Evolutionary conservation across 2,888 invertebrate genomes (phyloP).

Genomic region (Ennomos erosarius): DNA sequence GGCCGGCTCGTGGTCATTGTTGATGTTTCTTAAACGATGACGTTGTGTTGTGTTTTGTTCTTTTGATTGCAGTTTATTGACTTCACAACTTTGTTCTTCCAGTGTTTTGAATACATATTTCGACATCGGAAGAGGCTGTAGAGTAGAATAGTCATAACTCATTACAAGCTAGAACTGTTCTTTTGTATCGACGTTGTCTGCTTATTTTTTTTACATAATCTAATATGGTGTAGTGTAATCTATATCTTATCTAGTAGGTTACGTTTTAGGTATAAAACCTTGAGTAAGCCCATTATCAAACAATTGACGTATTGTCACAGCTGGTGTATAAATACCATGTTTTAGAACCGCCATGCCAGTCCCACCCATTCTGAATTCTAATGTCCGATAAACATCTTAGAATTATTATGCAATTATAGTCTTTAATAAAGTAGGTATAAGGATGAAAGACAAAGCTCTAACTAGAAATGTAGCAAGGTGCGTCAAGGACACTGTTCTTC

Average conservation of each 20-base stretch:
- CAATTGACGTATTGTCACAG: slow-evolving; percentile 46
- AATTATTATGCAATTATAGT: slow-evolving; percentile 43
- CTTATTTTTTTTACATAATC: too few species aligned
- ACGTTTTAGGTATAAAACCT: slow-evolving; percentile 24
- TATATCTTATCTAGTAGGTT: neutral
- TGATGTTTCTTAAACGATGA: slow-evolving; percentile 23
- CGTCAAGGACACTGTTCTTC: slow-evolving; percentile 73
- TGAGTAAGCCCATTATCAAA: slow-evolving; percentile 30
- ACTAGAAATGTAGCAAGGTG: slow-evolving; percentile 68
- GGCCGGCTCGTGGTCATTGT: slow-evolving; percentile 32
- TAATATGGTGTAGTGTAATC: too few species aligned
- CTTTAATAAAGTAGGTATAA: slow-evolving; percentile 49
- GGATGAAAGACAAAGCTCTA: slow-evolving; percentile 47
- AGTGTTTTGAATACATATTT: too few species aligned
- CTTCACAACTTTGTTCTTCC: neutral
- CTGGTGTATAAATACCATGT: slow-evolving; percentile 50
- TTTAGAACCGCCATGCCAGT: slow-evolving; percentile 38
- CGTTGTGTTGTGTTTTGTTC: slow-evolving; percentile 12
- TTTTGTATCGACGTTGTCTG: too few species aligned
- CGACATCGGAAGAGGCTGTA: too few species aligned
- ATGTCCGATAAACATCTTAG: slow-evolving; percentile 49
- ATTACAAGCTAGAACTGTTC: too few species aligned
- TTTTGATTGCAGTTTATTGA: slow-evolving; percentile 21
- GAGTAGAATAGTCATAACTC: too few species aligned
- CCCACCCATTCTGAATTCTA: slow-evolving; percentile 64